These are phyloP conservation scores for Orthosia incerta DNA, from an alignment of 2,888 invertebrate genomes.

Conservation along the genomic window DNA sequence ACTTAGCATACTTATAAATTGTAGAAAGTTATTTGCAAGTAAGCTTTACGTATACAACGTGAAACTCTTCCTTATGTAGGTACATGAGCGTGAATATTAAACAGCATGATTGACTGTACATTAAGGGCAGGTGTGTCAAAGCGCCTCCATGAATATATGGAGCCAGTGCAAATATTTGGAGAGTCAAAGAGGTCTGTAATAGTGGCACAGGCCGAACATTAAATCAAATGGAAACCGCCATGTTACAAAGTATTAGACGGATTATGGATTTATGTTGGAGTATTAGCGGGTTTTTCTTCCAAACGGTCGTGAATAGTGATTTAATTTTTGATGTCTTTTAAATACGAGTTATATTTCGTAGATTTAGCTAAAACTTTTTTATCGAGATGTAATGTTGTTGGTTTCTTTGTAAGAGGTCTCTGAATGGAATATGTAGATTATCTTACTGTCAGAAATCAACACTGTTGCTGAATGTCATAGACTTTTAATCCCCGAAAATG, in stretches of 20 bases:
- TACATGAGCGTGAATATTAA: background rate
- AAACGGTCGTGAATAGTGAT: background rate
- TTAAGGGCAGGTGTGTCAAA: conserved; percentile 73
- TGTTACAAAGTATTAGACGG: conserved; percentile 7
- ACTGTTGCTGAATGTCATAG: no score
- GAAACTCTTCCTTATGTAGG: no score
- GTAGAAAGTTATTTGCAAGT: background rate
- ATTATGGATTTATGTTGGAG: conserved; percentile 13
- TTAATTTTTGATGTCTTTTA: background rate
- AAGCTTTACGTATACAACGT: no score
- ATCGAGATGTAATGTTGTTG: no score
- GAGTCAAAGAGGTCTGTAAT: conserved; percentile 34
- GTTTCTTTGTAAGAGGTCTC: no score
- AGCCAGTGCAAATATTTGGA: conserved; percentile 73
- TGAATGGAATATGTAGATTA: no score
- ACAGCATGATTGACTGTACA: conserved; percentile 8
- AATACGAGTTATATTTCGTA: background rate
- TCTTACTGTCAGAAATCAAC: no score
- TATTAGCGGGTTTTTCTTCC: background rate
- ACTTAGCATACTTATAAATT: background rate
- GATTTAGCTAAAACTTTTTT: no score
- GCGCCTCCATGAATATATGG: conserved; percentile 70
- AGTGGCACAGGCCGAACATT: conserved; percentile 17
- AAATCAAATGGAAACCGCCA: conserved; percentile 21
- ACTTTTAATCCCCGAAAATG: no score